Evolutionary conservation across 2,797 vertebrate species (phyloP), one percentile per base, ranked within the genome.

Genomic region (Phrynocephalus forsythii): DNA sequence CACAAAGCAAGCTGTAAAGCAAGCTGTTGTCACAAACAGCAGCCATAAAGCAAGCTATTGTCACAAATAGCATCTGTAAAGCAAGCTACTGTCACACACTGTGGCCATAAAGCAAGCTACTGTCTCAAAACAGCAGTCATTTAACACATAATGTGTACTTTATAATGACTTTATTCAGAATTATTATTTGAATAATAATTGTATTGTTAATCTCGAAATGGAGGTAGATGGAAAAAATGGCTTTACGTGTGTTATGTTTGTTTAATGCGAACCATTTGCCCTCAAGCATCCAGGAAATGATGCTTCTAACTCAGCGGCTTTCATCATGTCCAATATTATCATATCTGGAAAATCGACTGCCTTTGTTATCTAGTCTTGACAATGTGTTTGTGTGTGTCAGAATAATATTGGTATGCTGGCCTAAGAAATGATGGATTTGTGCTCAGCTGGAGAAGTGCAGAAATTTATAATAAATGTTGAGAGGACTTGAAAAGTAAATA

Each of bases 151-250:
- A 0, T 0, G 0, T 68, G 22, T 69, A 10, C 92, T 87, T 86
- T 24, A 26, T 88, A 33, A 76, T 85, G 77, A 22, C 0, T 20
- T 44, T 68, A 24, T 67, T 16, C 83, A 50, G 8, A 63, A 1
- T 44, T 0, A 68, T 66, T 82, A 77, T 84, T 71, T 22, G 87
- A 76, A 82, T 52, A 91, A 88, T 30, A 28, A n/a, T 2, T 63
- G 38, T 73, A 66, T 80, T 73, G 48, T 48, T 86, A 85, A 72
- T 85, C 82, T 28, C 78, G 9, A 71, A 20, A 87, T 72, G 77
- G 30, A 72, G 83, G 48, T 1, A 26, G 56, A 0, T 1, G 83
- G 77, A 33, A 83, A 73, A 38, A 8, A 5, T 0, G 3, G 9
- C 79, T 84, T 28, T 24, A 48, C 6, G 16, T 26, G 18, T 85